Conservation (phyloP, 1,140 invertebrate species). For the Temnothorax longispinosus region DNA sequence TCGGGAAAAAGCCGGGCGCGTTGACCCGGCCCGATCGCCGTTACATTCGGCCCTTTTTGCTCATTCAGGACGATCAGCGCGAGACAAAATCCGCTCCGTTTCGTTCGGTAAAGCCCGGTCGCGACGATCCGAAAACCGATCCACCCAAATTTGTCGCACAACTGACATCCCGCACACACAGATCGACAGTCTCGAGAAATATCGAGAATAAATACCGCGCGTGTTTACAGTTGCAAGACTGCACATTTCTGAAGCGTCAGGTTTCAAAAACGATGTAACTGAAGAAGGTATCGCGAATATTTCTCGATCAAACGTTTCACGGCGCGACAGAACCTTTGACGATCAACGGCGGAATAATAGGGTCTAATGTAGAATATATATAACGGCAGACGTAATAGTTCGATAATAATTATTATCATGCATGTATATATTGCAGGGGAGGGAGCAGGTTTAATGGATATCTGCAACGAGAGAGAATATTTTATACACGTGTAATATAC, state of each 20-base stretch:
- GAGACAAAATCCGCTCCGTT: not conserved
- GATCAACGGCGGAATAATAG: not conserved
- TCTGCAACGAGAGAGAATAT: not conserved
- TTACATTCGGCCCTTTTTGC: constrained; percentile 38
- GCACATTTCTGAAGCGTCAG: not conserved
- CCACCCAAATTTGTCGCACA: not conserved
- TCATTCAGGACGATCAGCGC: not conserved
- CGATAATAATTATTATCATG: not conserved
- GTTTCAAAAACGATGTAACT: not conserved
- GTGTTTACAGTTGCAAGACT: not conserved
- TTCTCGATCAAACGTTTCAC: not conserved
- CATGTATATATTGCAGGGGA: not conserved
- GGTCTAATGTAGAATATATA: not conserved
- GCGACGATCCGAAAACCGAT: not conserved
- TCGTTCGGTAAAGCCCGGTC: not conserved
- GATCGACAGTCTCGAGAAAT: not conserved
- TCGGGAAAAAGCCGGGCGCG: constrained; percentile 39
- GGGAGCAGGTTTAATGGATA: constrained; percentile 13
- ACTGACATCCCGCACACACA: not conserved
- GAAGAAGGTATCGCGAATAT: not conserved
- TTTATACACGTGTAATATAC: constrained; percentile 27
- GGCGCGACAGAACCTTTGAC: not conserved
- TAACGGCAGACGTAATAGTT: not conserved
- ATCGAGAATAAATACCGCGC: not conserved
- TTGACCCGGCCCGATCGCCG: constrained; percentile 45